These are phyloP conservation scores for Ptychochromis oligacanthus DNA, from an alignment of 2,113 vertebrate species.

Conservation along the genomic window DNA sequence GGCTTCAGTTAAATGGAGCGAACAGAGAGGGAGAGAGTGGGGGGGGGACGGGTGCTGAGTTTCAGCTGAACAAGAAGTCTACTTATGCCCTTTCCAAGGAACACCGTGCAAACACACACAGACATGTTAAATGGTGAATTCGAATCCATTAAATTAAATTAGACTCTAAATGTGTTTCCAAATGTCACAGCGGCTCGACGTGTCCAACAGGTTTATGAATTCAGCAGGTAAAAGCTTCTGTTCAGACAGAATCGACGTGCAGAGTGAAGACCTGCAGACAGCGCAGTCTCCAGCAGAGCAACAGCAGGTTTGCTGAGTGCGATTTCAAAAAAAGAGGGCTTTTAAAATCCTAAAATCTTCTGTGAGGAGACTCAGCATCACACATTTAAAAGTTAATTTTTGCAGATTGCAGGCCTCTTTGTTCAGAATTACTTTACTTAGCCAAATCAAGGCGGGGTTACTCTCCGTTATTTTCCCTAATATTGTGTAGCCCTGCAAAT, in stretches of 20 bases:
- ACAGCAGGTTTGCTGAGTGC: background rate
- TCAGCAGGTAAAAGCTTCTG: background rate
- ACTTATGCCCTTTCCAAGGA: conserved; percentile 23
- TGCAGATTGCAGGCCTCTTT: background rate
- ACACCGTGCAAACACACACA: conserved; percentile 14
- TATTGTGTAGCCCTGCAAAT: background rate
- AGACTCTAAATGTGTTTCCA: background rate
- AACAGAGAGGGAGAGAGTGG: background rate
- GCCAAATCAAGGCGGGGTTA: background rate
- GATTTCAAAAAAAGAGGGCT: background rate
- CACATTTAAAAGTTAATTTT: background rate
- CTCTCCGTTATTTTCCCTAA: background rate
- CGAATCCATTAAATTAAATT: conserved; percentile 11
- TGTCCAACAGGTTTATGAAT: background rate
- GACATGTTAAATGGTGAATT: background rate
- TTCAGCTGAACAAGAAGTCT: conserved; percentile 58
- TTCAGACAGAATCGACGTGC: background rate
- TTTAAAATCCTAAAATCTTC: background rate
- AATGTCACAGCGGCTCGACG: background rate
- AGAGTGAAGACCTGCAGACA: background rate
- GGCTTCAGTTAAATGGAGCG: conserved; percentile 64
- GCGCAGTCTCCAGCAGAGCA: background rate
- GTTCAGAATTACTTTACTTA: background rate
- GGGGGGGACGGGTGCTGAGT: conserved; percentile 14
- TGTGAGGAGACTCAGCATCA: background rate